Evolutionary conservation across 2,888 invertebrate species (phyloP), one percentile per base, ranked within the genome.

Genomic region (Furcula furcula): DNA sequence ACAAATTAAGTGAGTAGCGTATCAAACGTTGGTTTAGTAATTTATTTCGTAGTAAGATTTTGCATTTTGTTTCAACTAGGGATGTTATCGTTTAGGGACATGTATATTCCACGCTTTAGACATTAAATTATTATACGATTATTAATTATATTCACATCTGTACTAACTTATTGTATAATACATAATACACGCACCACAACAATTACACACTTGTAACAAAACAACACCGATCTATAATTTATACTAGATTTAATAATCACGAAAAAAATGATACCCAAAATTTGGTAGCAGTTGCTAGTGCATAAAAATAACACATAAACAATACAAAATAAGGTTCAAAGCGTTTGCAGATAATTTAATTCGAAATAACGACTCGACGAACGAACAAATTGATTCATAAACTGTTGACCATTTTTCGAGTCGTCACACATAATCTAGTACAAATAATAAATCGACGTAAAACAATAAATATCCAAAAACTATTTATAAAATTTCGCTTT

Each of bases 1-100:
- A 84, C 77, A 82, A 83, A 79, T 66, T 67, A 77, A 80, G 74
- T 56, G 65, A 76, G 55, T 71, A 58, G 54, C 59, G 58, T 59
- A 63, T 51, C 54, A 59, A 59, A 51, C 56, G 63, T 67, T 65
- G 65, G 62, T 64, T 65, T 78, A 81, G 66, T 83, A 78, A 84
- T 82, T 85, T 83, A 85, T 85, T 82, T 75, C 66, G 65, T 61
- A 63, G 54, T 79, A 77, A 77, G 73, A 64, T 67, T 77, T 82
- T 81, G 82, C 83, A 84, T 86, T 86, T 67, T 75, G 69, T 65
- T 75, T 46, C 32, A 55, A 33, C 20, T 74, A 73, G 67, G 72
- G 55, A 75, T 75, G 59, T 75, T 76, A 71, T 74, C 65, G 40
- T 73, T 25, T 70, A 77, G 68, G 62, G 59, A 72, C 57, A 51